Conservation (phyloP, 2,113 vertebrate genomes). For the Sylvietta virens region DNA sequence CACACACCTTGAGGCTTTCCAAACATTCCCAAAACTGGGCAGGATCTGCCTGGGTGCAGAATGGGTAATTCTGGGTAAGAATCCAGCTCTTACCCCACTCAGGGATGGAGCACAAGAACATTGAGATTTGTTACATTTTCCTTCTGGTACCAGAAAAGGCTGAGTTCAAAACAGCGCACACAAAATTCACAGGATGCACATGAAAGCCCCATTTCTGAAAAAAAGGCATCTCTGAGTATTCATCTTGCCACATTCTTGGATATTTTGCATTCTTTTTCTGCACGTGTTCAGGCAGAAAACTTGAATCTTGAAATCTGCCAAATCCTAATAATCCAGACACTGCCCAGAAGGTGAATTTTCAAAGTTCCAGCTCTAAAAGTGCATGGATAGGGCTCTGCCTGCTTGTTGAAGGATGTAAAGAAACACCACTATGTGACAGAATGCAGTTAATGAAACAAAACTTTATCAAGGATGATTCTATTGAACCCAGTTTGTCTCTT, state of each 20-base stretch:
- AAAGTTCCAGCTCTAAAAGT: neutral
- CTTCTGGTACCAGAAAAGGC: neutral
- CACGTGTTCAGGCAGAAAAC: neutral
- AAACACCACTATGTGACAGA: neutral
- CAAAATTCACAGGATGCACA: neutral
- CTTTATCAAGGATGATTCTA: neutral
- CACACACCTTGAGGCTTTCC: neutral
- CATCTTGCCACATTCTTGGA: neutral
- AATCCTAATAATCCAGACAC: neutral
- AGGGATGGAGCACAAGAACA: neutral
- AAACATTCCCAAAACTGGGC: conserved; percentile 9
- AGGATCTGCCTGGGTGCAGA: neutral
- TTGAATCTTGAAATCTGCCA: neutral
- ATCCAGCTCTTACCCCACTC: neutral
- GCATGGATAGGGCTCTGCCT: neutral
- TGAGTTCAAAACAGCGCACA: neutral
- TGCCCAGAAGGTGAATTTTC: neutral
- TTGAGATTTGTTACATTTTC: neutral
- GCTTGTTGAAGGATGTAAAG: neutral
- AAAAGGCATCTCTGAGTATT: neutral
- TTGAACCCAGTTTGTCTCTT: neutral
- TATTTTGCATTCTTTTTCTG: neutral
- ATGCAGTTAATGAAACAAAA: neutral
- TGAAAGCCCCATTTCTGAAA: neutral
- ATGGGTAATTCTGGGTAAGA: neutral